Evolutionary conservation across 2,113 vertebrate genomes (phyloP).

Genomic region (Carlito syrichta): DNA sequence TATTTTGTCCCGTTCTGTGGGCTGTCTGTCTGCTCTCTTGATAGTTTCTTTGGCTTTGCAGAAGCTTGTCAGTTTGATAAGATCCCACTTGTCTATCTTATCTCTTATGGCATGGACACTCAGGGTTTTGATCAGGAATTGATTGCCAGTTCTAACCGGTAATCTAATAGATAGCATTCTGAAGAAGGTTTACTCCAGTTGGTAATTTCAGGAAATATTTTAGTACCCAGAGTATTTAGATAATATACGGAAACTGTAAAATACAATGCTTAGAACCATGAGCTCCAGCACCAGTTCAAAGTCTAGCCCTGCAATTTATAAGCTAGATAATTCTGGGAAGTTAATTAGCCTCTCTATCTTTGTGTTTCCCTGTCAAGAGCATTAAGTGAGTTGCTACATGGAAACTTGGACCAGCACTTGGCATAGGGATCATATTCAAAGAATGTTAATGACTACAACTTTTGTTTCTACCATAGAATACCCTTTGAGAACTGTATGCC

Average conservation of each 20-base stretch:
- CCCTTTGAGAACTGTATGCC: not conserved
- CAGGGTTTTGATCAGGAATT: too few species aligned
- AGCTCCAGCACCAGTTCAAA: not conserved
- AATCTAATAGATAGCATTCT: not conserved
- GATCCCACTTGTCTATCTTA: too few species aligned
- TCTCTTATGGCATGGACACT: too few species aligned
- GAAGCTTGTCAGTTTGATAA: too few species aligned
- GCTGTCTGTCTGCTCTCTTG: too few species aligned
- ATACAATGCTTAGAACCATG: not conserved
- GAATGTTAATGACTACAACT: not conserved
- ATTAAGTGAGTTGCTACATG: not conserved
- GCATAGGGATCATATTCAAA: not conserved
- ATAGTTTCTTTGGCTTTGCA: too few species aligned
- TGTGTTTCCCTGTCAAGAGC: not conserved
- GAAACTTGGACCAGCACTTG: not conserved
- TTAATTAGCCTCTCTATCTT: not conserved
- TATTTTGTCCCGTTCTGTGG: too few species aligned
- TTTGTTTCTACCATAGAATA: not conserved
- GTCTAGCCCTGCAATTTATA: not conserved
- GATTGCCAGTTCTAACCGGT: too few species aligned
- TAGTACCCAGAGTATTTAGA: not conserved
- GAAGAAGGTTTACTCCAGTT: not conserved
- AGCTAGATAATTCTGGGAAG: not conserved
- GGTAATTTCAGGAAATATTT: not conserved
- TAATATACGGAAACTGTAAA: not conserved